phyloP scores from a whole-genome alignment of 2,797 vertebrate genomes.

The Chanos chanos region DNA sequence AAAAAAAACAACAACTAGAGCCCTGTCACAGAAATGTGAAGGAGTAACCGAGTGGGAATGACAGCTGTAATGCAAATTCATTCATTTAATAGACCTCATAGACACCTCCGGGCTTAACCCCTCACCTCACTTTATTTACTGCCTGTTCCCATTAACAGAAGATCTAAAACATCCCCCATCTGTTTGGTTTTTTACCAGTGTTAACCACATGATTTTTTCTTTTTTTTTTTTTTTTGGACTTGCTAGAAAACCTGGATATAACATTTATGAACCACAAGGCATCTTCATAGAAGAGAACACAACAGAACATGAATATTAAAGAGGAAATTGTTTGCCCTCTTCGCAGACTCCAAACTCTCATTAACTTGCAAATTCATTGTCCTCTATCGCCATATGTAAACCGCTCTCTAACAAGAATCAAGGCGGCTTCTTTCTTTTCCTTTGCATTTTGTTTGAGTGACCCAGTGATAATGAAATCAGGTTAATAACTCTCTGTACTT shows the following conservation, averaged over 20 bases:
- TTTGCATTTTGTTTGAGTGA: constrained; percentile 54
- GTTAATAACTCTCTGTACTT: too few relatives aligned
- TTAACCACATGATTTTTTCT: too few relatives aligned
- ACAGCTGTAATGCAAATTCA: too few relatives aligned
- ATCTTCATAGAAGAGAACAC: constrained; percentile 34
- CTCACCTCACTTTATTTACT: too few relatives aligned
- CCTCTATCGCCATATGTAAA: constrained; percentile 57
- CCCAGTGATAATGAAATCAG: constrained; percentile 45
- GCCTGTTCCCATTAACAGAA: too few relatives aligned
- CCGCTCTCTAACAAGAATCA: constrained; percentile 47
- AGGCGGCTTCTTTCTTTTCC: constrained; percentile 46
- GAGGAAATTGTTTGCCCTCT: constrained; percentile 60
- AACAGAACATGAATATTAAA: constrained; percentile 69
- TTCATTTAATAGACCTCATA: too few relatives aligned
- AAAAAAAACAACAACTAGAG: constrained; percentile 48
- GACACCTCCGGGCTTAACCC: too few relatives aligned
- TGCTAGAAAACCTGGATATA: constrained; percentile 26
- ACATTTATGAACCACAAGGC: constrained; percentile 34
- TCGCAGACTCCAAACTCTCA: constrained; percentile 62
- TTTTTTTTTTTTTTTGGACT: too few relatives aligned
- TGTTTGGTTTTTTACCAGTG: too few relatives aligned
- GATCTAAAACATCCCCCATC: too few relatives aligned
- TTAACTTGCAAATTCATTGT: constrained; percentile 70
- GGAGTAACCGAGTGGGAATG: too few relatives aligned
- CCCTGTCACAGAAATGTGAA: too few relatives aligned